Conservation (phyloP, 2,888 invertebrate genomes). For the Microplitis manilae region DNA sequence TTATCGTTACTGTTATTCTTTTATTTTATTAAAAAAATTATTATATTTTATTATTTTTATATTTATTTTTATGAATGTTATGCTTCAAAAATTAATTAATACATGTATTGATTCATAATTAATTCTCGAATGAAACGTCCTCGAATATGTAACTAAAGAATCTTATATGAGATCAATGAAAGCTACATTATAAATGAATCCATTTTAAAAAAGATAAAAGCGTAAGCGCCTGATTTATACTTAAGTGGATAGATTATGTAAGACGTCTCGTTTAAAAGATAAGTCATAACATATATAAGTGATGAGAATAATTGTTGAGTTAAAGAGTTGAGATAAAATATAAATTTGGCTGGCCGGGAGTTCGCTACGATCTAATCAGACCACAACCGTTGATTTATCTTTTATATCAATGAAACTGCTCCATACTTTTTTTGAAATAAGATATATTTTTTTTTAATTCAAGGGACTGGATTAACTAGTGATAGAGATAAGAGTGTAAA, state of each 20-base stretch:
- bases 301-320: slow-evolving; percentile 11
- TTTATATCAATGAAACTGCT: no score
- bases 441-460: no score
- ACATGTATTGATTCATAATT: background rate
- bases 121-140: slow-evolving; percentile 3
- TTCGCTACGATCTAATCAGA: background rate
- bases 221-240: background rate
- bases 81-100: background rate
- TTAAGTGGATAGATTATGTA: slow-evolving; percentile 20
- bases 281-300: background rate
- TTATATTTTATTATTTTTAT: background rate
- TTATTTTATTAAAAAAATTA: no score
- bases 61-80: background rate
- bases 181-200: background rate
- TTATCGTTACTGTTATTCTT: no score
- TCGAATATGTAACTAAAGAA: background rate
- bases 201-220: slow-evolving; percentile 4
- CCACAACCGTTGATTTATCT: no score
- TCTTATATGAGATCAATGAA: background rate
- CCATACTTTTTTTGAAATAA: no score
- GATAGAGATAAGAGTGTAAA: background rate
- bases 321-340: background rate
- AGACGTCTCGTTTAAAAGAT: background rate
- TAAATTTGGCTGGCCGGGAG: background rate
- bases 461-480: background rate